A percentile compares a stretch with the other conserved stretches of the same genome.
These are phyloP conservation scores for Sebastes wilsoni DNA, from an alignment of 2,797 vertebrate species.

Conservation along the genomic window DNA sequence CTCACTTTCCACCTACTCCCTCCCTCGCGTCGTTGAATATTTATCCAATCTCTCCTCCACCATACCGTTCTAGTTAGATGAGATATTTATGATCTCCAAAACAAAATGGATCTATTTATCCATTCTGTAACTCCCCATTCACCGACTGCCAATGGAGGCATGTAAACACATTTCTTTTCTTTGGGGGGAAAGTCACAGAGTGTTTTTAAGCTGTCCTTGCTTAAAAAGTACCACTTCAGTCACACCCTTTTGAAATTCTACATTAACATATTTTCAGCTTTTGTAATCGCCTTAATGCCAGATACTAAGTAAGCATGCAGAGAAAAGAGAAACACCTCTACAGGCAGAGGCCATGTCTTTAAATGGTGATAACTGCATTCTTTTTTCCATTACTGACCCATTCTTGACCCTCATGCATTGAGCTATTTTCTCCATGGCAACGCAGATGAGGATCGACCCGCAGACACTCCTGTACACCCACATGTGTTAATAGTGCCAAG, in stretches of 20 bases:
- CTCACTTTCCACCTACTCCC: slow-evolving; percentile 55
- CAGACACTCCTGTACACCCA: slow-evolving; percentile 21
- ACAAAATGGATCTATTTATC: slow-evolving; percentile 60
- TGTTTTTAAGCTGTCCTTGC: background rate
- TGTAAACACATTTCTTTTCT: slow-evolving; percentile 54
- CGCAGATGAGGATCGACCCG: slow-evolving; percentile 20
- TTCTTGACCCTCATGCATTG: slow-evolving; percentile 34
- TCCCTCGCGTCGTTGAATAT: slow-evolving; percentile 49
- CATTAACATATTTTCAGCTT: slow-evolving; percentile 22
- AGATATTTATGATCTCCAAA: slow-evolving; percentile 67
- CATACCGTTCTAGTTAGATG: slow-evolving; percentile 44
- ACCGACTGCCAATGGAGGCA: slow-evolving; percentile 15
- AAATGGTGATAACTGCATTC: slow-evolving; percentile 23
- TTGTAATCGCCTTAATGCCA: slow-evolving; percentile 13
- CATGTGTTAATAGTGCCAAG: slow-evolving; percentile 31
- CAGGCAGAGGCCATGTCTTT: slow-evolving; percentile 16
- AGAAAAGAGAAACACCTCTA: slow-evolving; percentile 8
- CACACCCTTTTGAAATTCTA: background rate
- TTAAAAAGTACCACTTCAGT: slow-evolving; percentile 17
- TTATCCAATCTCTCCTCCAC: slow-evolving; percentile 60
- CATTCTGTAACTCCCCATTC: slow-evolving; percentile 34
- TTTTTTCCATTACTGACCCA: slow-evolving; percentile 24
- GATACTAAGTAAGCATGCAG: background rate
- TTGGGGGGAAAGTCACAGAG: background rate
- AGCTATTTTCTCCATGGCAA: slow-evolving; percentile 55